phyloP scores from a whole-genome alignment of 2,113 vertebrate species.

The Phodopus roborovskii region DNA sequence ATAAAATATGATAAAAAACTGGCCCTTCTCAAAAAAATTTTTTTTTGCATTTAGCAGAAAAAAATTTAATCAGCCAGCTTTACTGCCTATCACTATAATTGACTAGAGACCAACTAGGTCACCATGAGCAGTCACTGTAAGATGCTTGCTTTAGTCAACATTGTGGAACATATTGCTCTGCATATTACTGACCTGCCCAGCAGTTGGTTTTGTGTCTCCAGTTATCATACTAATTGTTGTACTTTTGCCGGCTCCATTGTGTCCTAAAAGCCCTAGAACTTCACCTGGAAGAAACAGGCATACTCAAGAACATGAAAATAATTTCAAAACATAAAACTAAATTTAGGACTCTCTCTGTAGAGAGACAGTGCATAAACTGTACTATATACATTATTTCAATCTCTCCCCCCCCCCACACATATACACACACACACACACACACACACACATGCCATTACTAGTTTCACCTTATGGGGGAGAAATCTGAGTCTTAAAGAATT shows the following conservation, averaged over 20 bases:
- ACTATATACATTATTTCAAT: neutral
- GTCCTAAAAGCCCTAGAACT: constrained; percentile 94
- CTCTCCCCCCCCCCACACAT: neutral
- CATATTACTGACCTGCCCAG: constrained; percentile 89
- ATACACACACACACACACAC: neutral
- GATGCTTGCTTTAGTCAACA: accelerated
- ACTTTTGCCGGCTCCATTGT: constrained; percentile 96
- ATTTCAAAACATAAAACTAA: neutral
- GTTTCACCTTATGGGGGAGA: neutral
- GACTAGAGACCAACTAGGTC: neutral
- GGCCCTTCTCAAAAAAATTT: neutral
- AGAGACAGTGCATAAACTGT: neutral
- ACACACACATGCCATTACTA: neutral
- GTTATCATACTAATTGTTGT: constrained; percentile 93
- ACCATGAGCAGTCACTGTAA: neutral
- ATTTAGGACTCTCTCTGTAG: neutral
- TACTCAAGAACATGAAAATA: neutral
- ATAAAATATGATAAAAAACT: neutral
- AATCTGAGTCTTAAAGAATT: neutral
- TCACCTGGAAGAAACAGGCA: constrained; percentile 88
- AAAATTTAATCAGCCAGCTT: neutral
- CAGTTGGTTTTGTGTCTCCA: constrained; percentile 91
- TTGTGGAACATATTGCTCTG: accelerated
- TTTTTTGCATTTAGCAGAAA: neutral
- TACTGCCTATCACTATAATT: neutral